Evolutionary conservation across 2,113 vertebrate genomes (phyloP).

Genomic region (Maccullochella peelii): DNA sequence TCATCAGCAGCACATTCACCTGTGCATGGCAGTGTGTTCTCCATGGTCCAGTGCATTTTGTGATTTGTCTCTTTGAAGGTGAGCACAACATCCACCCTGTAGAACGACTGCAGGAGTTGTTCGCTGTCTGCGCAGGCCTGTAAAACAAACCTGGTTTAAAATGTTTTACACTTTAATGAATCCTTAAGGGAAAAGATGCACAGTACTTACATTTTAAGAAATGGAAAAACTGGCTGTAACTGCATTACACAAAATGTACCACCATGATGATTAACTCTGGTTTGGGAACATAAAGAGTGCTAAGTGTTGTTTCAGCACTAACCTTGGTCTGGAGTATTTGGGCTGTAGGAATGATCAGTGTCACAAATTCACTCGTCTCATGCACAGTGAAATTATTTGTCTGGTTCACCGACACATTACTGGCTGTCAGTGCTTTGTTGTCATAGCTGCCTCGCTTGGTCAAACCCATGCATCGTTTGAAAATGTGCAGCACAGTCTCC

Average conservation of each 20-base stretch:
- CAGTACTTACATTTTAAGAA: not conserved
- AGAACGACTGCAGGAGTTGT: constrained; percentile 72
- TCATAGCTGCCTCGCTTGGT: constrained; percentile 73
- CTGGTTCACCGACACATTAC: constrained; percentile 64
- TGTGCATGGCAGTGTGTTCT: constrained; percentile 80
- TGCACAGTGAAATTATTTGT: constrained; percentile 64
- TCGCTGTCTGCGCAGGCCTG: constrained; percentile 66
- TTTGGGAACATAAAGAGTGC: not conserved
- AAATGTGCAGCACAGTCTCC: constrained; percentile 74
- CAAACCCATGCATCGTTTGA: constrained; percentile 79
- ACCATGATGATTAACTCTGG: not conserved
- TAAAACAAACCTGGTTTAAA: constrained; percentile 49
- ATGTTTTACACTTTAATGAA: constrained; percentile 31
- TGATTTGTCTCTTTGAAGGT: constrained; percentile 80
- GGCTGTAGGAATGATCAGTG: constrained; percentile 63
- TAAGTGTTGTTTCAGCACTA: constrained; percentile 24
- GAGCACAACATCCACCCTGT: constrained; percentile 78
- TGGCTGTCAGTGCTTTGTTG: constrained; percentile 67
- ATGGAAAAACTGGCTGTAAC: not conserved
- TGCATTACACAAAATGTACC: not conserved
- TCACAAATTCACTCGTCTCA: constrained; percentile 70
- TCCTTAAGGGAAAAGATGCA: not conserved
- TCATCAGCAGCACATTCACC: constrained; percentile 75
- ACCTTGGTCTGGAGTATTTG: constrained; percentile 76
- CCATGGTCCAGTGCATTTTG: constrained; percentile 81